Conservation (phyloP, 1,140 invertebrate genomes). For the Neodiprion pinetum region DNA sequence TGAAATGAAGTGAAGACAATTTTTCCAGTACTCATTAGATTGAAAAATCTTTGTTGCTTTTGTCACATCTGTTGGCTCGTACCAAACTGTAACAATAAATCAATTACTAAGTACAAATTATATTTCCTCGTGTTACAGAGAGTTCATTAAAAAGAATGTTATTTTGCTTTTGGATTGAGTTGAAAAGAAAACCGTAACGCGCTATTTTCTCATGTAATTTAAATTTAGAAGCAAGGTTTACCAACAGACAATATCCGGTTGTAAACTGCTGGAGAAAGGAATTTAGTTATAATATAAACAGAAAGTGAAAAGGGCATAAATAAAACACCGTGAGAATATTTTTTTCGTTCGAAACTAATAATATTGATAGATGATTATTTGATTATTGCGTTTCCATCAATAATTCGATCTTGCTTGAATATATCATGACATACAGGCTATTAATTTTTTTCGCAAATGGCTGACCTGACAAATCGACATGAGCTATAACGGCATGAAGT, state of each 20-base stretch:
- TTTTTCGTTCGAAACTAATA: background rate
- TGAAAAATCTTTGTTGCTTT: conserved; percentile 66
- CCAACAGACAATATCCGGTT: background rate
- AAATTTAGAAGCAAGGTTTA: background rate
- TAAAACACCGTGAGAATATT: background rate
- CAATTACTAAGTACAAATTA: background rate
- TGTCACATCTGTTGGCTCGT: conserved; percentile 69
- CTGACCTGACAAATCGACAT: background rate
- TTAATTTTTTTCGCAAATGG: background rate
- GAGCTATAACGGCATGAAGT: no score
- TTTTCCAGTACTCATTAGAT: conserved; percentile 48
- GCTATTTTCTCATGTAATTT: background rate
- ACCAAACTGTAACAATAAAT: conserved; percentile 66
- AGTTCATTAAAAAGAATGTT: no score
- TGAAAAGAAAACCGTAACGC: no score
- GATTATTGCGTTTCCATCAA: background rate
- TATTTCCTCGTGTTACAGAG: background rate
- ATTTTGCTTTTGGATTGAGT: no score
- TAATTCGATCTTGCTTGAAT: background rate
- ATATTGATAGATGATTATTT: background rate
- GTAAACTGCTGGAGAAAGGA: background rate
- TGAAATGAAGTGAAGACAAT: conserved; percentile 61
- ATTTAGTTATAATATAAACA: background rate
- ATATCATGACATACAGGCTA: background rate
- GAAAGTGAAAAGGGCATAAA: background rate